Evolutionary conservation across 2,113 vertebrate genomes (phyloP), one percentile per base, ranked within the genome.

Genomic region (Cacatua alba): DNA sequence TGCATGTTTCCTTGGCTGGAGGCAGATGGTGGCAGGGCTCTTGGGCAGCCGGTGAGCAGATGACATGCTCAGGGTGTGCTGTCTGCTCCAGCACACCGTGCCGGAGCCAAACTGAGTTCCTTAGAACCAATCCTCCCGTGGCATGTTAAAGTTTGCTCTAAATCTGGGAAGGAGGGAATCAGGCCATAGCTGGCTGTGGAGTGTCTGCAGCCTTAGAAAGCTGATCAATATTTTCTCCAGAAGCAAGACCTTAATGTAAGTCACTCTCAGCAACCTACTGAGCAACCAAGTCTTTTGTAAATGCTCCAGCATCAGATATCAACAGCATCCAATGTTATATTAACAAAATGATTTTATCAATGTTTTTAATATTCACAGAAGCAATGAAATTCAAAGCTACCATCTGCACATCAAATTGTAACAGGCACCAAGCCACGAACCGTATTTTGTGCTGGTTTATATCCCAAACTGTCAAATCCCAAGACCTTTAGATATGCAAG

Each of bases 1-100:
- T 24, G 67, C 17, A 49, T 12, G 11, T 57, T 90, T 76, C 37
- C n/a, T 17, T 24, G 31, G 70, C 72, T 74, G 43, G 46, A 87
- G 69, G 77, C 92, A 96, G 94, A 93, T 81, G 96, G 94, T 2
- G 8, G 67, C 13, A 44, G 41, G 65, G 62, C 20, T 88, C n/a
- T 31, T 1, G 1, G 26, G 46, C 82, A 96, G 88, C 52, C 9
- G 1, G 68, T 1, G 10, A 94, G 92, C 80, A 95, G 91, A 87
- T 55, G 88, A 94, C 64, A 37, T 1, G 4, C 77, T 82, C 60
- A 1, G 17, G 57, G 77, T 20, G 43, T 0, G 0, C 62, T 63
- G 35, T 57, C 70, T 60, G 55, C 72, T 87, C 68, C 82, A 87
- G 69, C 65, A 64, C 0, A 1, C 63, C 7, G 6, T 39, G 16